Evolutionary conservation across 2,888 invertebrate species (phyloP), one percentile per base, ranked within the genome.

Genomic region (Eupithecia centaureata): DNA sequence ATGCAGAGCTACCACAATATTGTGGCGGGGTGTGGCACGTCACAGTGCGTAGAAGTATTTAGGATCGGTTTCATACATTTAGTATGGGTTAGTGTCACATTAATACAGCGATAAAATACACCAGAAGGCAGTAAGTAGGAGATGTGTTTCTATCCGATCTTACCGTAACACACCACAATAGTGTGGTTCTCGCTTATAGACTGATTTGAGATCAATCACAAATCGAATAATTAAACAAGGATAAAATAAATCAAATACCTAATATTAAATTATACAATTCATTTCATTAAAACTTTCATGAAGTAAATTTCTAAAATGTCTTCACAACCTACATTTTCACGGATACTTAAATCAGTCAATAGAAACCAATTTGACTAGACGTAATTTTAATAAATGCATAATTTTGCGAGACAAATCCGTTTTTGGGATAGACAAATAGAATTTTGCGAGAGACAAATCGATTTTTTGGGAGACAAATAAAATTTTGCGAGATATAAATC

Each of bases 291-390:
- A 42, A 42, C 18, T 18, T 42, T 12, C 3, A 10, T 12, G 3
- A 42, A 42, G 18, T 42, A 7, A 18, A 42, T 42, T 22, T 1
- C 10, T 2, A 2, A 0, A 7, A 47, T 47, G 10, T 22, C 47
- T 33, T 30, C 22, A 33, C 52, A 61, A 52, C 61, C 52, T 12
- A 18, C 22, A 47, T 33, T 51, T 33, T 25, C 57, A 47, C 15
- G 52, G 38, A 35, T 35, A 47, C 12, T 4, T 22, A 47, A 22
- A 58, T 62, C 47, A 66, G 64, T 60, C 56, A 56, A 15, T 60
- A 59, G 57, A 61, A 32, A 63, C 35, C 51, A 67, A 67, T 52
- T 32, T 51, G 70, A 73, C 72, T 72, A 70, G 72, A 70, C 42
- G 2, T 38, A 58, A 15, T 59, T 64, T 59, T 42, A 61, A 61